A percentile compares a stretch with the other conserved stretches of the same genome.
Evolutionary conservation across 1,140 invertebrate species (phyloP).

Genomic region (Aphidius ervi): DNA sequence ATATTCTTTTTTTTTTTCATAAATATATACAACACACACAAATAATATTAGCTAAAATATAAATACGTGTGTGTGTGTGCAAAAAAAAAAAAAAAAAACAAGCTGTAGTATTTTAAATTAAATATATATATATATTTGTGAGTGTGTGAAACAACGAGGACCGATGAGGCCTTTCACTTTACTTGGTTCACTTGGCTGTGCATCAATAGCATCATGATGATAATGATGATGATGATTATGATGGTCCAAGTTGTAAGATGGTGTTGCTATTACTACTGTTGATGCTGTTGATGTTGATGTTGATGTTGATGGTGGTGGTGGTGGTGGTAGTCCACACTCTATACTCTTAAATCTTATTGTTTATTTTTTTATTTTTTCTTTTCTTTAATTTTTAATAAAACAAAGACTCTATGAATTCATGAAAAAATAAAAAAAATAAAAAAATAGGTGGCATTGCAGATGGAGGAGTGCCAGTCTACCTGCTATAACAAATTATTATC

Average conservation of each 20-base stretch:
- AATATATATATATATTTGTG: too few species aligned
- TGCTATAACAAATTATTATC: conserved; percentile 39
- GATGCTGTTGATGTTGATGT: not conserved
- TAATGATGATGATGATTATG: too few species aligned
- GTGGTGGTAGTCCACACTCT: not conserved
- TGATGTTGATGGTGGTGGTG: not conserved
- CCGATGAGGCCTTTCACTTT: not conserved
- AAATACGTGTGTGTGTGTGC: not conserved
- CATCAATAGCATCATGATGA: too few species aligned
- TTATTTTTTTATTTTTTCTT: too few species aligned
- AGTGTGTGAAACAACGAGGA: conserved; percentile 8
- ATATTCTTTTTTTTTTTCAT: not conserved
- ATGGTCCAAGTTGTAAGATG: too few species aligned
- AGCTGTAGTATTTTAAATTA: too few species aligned
- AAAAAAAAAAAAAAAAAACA: too few species aligned
- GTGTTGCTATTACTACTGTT: too few species aligned
- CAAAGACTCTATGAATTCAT: too few species aligned
- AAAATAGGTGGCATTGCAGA: conserved; percentile 8
- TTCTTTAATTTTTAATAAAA: too few species aligned
- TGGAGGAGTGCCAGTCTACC: conserved; percentile 39
- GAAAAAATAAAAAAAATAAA: not conserved
- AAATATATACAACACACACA: conserved; percentile 5
- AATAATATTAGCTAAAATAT: not conserved
- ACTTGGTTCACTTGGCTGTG: too few species aligned
- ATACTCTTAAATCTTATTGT: too few species aligned